Evolutionary conservation across 2,888 invertebrate species (phyloP), one percentile per base, ranked within the genome.

Genomic region (Frankliniella intonsa): DNA sequence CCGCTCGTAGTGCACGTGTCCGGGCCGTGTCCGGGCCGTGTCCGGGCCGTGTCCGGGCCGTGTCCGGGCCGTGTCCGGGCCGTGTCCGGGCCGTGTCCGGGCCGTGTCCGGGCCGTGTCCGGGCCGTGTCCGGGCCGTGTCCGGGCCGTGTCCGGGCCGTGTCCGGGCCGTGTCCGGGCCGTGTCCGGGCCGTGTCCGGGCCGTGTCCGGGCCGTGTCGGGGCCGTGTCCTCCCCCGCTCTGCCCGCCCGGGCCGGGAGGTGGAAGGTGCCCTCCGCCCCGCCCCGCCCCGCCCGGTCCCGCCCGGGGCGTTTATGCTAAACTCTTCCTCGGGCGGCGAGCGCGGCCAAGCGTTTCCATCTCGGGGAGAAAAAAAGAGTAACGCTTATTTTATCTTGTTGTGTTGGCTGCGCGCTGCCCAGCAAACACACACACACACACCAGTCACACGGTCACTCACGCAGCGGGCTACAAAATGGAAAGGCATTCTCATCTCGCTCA

Each of bases 401-500:
- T 55, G 55, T 17, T 12, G 55, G 55, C 14, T 17, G 55, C 55
- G 55, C 14, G 55, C 55, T 17, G 55, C 14, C 62, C 62, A 38
- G 62, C 69, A 76, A 7, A 76, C 69, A 76, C 69, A 69, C 69
- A 22, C 69, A 69, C 69, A 22, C 22, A 69, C 55, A 55, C 55
- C 55, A 7, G 14, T 11, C 51, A 51, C 51, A 51, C 51, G 51
- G 9, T 11, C 12, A 55, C 17, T 11, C 55, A 3, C n/a, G n/a
- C 55, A 69, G n/a, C 19, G 69, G 69, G 69, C 69, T 10, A 69
- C 69, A 69, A 76, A 76, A 76, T 25, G 11, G 69, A 76, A 76
- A 76, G 25, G 69, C 69, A 9, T 76, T 76, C 69, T 76, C 69
- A 76, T 76, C 69, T 76, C 69, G 69, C 19, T 38, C 69, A 25